phyloP scores from a whole-genome alignment of 2,113 vertebrate species.

The Lophotis ruficrista region DNA sequence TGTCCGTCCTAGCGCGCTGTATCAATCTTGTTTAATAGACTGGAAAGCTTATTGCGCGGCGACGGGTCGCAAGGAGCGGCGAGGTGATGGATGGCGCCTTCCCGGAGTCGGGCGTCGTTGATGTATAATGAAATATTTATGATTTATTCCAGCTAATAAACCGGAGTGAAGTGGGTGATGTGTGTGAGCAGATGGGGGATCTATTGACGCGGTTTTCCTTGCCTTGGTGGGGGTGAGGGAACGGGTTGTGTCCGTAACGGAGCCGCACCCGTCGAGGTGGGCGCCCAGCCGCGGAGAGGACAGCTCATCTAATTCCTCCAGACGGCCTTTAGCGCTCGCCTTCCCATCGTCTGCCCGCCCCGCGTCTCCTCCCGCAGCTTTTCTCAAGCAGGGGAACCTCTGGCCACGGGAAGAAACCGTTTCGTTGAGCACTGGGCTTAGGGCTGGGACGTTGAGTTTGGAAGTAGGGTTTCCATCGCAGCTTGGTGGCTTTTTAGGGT shows the following conservation, averaged over 20 bases:
- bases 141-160: slow-evolving; percentile 96
- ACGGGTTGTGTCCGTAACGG: not conserved
- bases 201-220: slow-evolving; percentile 73
- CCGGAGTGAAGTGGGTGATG: slow-evolving; percentile 89
- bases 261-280: not conserved
- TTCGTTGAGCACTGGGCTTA: not conserved
- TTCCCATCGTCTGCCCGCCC: not conserved
- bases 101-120: slow-evolving; percentile 78
- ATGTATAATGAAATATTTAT: slow-evolving; percentile 93
- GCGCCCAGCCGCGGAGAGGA: not conserved
- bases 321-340: not conserved
- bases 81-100: slow-evolving; percentile 89
- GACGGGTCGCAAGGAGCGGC: slow-evolving; percentile 79
- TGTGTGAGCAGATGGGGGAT: slow-evolving; percentile 89
- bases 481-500: accelerated
- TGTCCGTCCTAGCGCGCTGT: slow-evolving; percentile 85
- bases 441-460: not conserved
- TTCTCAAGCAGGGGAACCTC: not conserved
- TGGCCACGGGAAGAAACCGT: not conserved
- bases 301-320: not conserved
- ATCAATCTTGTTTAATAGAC: slow-evolving; percentile 95
- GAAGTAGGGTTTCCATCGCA: not conserved
- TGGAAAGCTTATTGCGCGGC: slow-evolving; percentile 82
- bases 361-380: not conserved
- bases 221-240: not conserved